Percentiles rank a stretch among this genome's conserved stretches.
Conservation (phyloP, 2,113 vertebrate genomes). For the Drymodes brunneopygia region DNA sequence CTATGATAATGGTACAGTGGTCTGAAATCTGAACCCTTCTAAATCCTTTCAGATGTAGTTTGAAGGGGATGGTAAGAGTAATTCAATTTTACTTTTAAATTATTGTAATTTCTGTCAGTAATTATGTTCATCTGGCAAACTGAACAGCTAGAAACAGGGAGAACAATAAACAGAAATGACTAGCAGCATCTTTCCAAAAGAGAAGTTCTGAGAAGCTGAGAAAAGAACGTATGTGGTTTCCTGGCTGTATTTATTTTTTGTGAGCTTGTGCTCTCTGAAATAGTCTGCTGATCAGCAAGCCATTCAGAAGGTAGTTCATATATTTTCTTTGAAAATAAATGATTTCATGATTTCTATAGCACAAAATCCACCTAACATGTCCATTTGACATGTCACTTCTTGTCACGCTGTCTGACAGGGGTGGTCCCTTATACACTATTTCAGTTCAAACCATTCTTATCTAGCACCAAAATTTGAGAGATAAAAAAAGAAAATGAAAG, state of each 20-base stretch:
- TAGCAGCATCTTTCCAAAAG: neutral
- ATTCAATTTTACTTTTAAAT: slow-evolving; percentile 39
- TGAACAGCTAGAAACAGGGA: neutral
- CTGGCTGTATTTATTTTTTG: neutral
- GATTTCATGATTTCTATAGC: neutral
- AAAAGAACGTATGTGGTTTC: neutral
- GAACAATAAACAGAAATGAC: slow-evolving; percentile 19
- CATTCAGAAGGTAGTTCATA: neutral
- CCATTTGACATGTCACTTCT: neutral
- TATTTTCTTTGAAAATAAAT: neutral
- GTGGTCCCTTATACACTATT: neutral
- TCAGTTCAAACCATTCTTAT: neutral
- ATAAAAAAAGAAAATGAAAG: neutral
- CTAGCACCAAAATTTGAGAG: neutral
- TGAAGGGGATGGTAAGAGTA: neutral
- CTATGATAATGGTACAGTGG: neutral
- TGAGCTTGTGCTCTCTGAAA: neutral
- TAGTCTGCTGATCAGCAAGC: neutral
- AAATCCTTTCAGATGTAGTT: neutral
- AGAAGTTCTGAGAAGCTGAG: neutral
- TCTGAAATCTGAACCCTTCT: neutral
- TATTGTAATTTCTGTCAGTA: slow-evolving; percentile 21
- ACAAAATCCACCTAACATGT: neutral
- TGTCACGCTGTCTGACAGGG: neutral
- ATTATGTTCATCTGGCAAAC: slow-evolving; percentile 17